Evolutionary conservation across 2,113 vertebrate genomes (phyloP).

Genomic region (Eurystomus gularis): DNA sequence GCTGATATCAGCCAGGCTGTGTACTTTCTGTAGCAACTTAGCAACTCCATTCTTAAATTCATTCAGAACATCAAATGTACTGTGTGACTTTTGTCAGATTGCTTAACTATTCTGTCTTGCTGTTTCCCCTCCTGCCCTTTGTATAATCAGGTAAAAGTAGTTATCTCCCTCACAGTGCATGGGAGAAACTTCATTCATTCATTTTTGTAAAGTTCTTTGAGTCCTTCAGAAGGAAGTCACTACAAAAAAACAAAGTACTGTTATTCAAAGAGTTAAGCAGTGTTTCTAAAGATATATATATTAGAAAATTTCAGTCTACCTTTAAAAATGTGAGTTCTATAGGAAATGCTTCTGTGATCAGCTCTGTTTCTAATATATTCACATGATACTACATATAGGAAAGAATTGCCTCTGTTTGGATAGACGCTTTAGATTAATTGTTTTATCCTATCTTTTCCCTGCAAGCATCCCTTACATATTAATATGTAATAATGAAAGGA

Average conservation of each 20-base stretch:
- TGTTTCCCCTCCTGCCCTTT: background rate
- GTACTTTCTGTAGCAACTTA: background rate
- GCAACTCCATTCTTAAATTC: background rate
- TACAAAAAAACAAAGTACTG: background rate
- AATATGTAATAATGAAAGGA: background rate
- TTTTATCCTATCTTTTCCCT: background rate
- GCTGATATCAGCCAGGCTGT: background rate
- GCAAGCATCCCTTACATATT: slow-evolving; percentile 24
- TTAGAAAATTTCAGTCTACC: background rate
- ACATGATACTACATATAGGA: background rate
- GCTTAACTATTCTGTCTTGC: background rate
- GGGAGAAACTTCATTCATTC: background rate
- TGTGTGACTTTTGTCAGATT: background rate
- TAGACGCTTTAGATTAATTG: slow-evolving; percentile 30
- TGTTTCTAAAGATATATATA: background rate
- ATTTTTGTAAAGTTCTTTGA: background rate
- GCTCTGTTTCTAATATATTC: background rate
- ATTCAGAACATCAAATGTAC: background rate
- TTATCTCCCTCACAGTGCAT: background rate
- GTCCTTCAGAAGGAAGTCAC: background rate
- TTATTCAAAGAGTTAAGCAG: background rate
- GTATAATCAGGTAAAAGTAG: background rate
- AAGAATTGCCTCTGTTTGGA: slow-evolving; percentile 32
- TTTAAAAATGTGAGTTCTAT: background rate
- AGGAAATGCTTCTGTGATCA: background rate